Conservation (phyloP, 2,113 vertebrate genomes). For the Hyaena hyaena region DNA sequence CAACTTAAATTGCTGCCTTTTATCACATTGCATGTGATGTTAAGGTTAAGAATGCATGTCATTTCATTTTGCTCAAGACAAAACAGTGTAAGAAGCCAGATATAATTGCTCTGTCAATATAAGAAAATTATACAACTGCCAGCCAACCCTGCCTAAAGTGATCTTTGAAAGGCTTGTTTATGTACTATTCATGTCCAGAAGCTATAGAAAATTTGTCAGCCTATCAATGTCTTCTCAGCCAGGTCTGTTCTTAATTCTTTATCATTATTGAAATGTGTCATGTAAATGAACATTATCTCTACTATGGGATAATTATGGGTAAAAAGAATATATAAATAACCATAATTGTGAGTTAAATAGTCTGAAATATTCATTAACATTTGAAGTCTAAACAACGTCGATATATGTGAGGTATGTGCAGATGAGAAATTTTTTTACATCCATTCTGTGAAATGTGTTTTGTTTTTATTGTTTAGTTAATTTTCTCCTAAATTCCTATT, state of each 20-base stretch:
- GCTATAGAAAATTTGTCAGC: conserved; percentile 19
- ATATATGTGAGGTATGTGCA: background rate
- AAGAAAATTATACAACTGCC: conserved; percentile 69
- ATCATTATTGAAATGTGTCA: background rate
- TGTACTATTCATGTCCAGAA: background rate
- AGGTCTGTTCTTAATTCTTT: conserved; percentile 30
- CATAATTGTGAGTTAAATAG: background rate
- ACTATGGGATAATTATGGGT: background rate
- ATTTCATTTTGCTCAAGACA: conserved; percentile 44
- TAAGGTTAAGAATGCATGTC: conserved; percentile 46
- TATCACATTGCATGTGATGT: background rate
- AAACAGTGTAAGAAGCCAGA: conserved; percentile 48
- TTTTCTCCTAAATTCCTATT: background rate
- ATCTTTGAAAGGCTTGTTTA: conserved; percentile 55
- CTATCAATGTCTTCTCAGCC: background rate
- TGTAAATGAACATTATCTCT: background rate
- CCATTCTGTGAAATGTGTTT: background rate
- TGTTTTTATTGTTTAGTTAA: background rate
- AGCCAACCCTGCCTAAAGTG: conserved; percentile 54
- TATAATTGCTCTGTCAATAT: conserved; percentile 75
- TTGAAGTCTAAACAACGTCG: background rate
- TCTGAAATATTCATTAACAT: conserved; percentile 23
- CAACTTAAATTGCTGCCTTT: background rate
- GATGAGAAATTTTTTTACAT: background rate
- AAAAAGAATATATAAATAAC: conserved; percentile 21